Conservation (phyloP, 1,140 invertebrate species). For the Reticulitermes speratus region DNA sequence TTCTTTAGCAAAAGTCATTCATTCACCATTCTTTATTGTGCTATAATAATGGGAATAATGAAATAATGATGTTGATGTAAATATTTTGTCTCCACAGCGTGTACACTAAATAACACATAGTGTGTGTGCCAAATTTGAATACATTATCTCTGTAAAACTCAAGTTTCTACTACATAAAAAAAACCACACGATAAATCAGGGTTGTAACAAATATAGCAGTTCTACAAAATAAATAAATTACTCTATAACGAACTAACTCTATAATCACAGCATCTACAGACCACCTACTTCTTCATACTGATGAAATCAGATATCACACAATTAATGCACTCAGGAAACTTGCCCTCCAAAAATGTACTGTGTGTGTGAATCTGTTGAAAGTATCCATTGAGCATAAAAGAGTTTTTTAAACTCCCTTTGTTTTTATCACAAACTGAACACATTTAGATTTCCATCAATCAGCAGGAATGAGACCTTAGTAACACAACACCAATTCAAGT, state of each 20-base stretch:
- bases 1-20: no score
- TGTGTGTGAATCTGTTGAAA: background rate
- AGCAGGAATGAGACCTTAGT: no score
- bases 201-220: background rate
- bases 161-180: no score
- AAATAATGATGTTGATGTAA: no score
- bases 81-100: no score
- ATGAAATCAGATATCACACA: background rate
- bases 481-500: no score
- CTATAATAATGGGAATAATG: no score
- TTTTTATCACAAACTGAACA: conserved; percentile 16
- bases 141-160: no score
- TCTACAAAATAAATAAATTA: conserved; percentile 3
- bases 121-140: no score
- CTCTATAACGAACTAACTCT: background rate
- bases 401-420: background rate
- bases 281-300: background rate
- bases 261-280: background rate
- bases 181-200: no score
- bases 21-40: no score
- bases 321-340: background rate
- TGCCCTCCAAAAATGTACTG: background rate
- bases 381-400: background rate
- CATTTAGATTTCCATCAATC: background rate
- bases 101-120: no score